Base-by-base conservation (phyloP, 2,888 invertebrate species). In the Brachycybe producta region DNA sequence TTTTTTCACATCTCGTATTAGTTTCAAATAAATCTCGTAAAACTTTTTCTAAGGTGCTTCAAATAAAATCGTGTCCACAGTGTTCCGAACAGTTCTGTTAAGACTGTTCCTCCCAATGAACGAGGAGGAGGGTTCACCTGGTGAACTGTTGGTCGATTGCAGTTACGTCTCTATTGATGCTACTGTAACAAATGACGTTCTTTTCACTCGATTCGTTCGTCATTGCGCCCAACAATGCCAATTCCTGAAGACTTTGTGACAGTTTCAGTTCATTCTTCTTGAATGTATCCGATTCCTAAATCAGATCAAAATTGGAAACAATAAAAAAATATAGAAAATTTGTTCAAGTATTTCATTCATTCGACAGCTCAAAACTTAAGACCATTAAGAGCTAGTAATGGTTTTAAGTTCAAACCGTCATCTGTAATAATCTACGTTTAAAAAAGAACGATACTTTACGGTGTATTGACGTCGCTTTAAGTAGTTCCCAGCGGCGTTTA, bases 231-330 rank as follows among this genome's bases (percentile, higher is more conserved):
- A 45, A 38, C 1, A 53, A 17, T 19, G 54, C 48, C 54, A 54
- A 51, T 43, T 52, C 54, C 38, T 54, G 47, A 11, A 49, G n/a
- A 39, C n/a, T 43, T 30, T 54, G 51, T 7, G 41, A 40, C n/a
- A 53, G 23, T 28, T 53, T 53, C 34, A 53, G 73, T 55, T 75
- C 74, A 1, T 69, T 71, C 61, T 73, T 75, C 48, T 73, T 74
- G 61, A 75, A 75, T 54, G 75, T 65, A 60, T 80, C 80, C 55
- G 71, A 70, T 59, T 78, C 76, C 80, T 80, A 60, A 54, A 27
- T 17, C 49, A 32, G 21, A 38, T 13, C 23, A 34, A 32, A 8
- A 5, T 19, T 13, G n/a, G n/a, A n/a, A n/a, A 2, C 21, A 2
- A 23, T 30, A 17, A 49, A 15, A n/a, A 45, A 15, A 21, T 32